Conservation (phyloP, 2,888 invertebrate genomes). For the Geotrupes spiniger region DNA sequence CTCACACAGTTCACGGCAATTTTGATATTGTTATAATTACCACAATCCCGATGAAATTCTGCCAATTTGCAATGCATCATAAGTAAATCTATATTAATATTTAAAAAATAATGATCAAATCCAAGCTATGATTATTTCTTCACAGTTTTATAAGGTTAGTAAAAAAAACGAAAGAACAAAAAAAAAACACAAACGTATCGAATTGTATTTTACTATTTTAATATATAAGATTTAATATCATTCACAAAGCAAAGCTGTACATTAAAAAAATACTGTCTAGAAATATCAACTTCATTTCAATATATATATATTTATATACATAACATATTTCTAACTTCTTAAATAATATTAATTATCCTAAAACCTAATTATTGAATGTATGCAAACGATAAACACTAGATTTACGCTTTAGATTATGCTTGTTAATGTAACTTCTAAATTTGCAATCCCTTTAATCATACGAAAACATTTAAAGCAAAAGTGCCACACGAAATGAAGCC, state of each 20-base stretch:
- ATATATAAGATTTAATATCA: slow-evolving; percentile 27
- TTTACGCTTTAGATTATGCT: slow-evolving; percentile 15
- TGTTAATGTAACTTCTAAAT: slow-evolving; percentile 12
- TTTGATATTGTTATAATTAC: too few species aligned
- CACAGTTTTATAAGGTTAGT: too few species aligned
- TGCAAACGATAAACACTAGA: slow-evolving; percentile 25
- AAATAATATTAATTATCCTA: slow-evolving; percentile 29
- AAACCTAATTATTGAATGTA: slow-evolving; percentile 44
- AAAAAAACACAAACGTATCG: not conserved
- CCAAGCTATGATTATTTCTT: too few species aligned
- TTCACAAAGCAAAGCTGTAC: slow-evolving; percentile 51
- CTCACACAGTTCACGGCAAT: too few species aligned
- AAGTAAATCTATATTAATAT: too few species aligned
- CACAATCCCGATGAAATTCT: too few species aligned
- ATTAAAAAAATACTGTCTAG: slow-evolving; percentile 51
- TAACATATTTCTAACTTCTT: slow-evolving; percentile 13
- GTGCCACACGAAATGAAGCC: slow-evolving; percentile 11
- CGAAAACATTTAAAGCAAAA: slow-evolving; percentile 24
- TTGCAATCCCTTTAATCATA: slow-evolving; percentile 4
- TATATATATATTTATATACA: slow-evolving; percentile 18
- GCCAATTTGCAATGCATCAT: too few species aligned
- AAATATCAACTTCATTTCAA: slow-evolving; percentile 44
- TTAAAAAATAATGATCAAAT: too few species aligned
- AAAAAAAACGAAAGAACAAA: too few species aligned
- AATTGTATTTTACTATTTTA: slow-evolving; percentile 7